Percentiles rank a stretch among this genome's conserved stretches.
Evolutionary conservation across 1,140 invertebrate species (phyloP).

Genomic region (Nephotettix cincticeps): DNA sequence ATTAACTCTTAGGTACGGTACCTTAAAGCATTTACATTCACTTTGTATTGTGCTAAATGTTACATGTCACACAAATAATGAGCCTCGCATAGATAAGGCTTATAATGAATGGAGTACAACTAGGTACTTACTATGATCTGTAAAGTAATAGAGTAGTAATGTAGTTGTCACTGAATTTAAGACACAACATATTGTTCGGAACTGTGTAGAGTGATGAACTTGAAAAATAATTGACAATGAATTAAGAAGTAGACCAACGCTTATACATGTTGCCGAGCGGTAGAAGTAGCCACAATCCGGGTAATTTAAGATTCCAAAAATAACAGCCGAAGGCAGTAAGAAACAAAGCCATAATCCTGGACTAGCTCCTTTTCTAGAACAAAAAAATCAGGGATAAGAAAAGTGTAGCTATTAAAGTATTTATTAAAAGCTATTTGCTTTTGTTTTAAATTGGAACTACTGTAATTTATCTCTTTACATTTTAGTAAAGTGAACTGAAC

Average conservation of each 20-base stretch:
- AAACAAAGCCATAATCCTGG: constrained; percentile 57
- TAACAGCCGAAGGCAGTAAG: constrained; percentile 52
- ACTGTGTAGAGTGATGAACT: constrained; percentile 17
- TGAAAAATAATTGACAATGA: constrained; percentile 29
- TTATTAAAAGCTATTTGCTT: no score
- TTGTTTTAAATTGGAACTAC: no score
- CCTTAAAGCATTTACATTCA: no score
- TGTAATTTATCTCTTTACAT: no score
- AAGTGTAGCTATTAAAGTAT: no score
- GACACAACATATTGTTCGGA: constrained; percentile 26
- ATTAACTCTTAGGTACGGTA: no score
- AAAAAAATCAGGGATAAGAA: no score
- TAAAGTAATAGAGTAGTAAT: constrained; percentile 48
- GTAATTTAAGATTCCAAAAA: constrained; percentile 28
- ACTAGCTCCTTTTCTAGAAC: constrained; percentile 51
- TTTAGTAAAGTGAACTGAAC: no score
- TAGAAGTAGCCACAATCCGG: constrained; percentile 29
- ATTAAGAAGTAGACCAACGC: constrained; percentile 32
- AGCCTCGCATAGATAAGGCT: no score
- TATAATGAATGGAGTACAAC: no score
- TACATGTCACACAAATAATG: no score
- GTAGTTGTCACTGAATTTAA: constrained; percentile 34
- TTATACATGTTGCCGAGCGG: constrained; percentile 29
- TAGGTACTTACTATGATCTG: constrained; percentile 47
- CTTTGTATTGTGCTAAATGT: no score